Evolutionary conservation across 2,797 vertebrate genomes (phyloP).

Genomic region (Salarias fasciatus): DNA sequence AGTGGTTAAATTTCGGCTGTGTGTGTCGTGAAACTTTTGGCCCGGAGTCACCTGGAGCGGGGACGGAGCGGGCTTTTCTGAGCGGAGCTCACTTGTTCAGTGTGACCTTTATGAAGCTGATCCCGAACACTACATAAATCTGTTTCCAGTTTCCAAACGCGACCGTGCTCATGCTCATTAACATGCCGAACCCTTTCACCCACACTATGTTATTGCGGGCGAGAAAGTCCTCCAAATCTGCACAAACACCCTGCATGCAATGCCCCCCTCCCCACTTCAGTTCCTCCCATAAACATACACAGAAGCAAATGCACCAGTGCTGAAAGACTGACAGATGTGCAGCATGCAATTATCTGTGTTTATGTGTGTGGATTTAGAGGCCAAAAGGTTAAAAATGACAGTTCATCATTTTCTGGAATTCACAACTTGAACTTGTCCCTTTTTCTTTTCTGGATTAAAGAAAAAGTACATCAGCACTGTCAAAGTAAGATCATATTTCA

Average conservation of each 20-base stretch:
- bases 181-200: constrained; percentile 49
- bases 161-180: constrained; percentile 50
- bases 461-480: constrained; percentile 5
- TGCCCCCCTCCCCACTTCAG: background rate
- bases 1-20: constrained; percentile 11
- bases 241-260: constrained; percentile 33
- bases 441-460: constrained; percentile 31
- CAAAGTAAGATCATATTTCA: constrained; percentile 6
- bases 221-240: constrained; percentile 48
- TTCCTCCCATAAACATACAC: constrained; percentile 40
- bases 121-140: constrained; percentile 57
- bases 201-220: constrained; percentile 51
- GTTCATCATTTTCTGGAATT: constrained; percentile 41
- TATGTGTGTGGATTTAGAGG: constrained; percentile 40
- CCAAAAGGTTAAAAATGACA: constrained; percentile 53
- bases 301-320: constrained; percentile 22
- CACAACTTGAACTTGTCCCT: constrained; percentile 31
- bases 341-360: constrained; percentile 54
- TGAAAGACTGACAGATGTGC: constrained; percentile 40
- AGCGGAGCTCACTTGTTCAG: constrained; percentile 31
- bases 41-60: constrained; percentile 52
- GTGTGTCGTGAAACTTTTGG: constrained; percentile 37
- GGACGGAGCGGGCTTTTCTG: constrained; percentile 33
- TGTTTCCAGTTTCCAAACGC: constrained; percentile 66
- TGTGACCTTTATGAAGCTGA: constrained; percentile 64